phyloP scores from a whole-genome alignment of 2,888 invertebrate genomes.

The Idaea biselata region DNA sequence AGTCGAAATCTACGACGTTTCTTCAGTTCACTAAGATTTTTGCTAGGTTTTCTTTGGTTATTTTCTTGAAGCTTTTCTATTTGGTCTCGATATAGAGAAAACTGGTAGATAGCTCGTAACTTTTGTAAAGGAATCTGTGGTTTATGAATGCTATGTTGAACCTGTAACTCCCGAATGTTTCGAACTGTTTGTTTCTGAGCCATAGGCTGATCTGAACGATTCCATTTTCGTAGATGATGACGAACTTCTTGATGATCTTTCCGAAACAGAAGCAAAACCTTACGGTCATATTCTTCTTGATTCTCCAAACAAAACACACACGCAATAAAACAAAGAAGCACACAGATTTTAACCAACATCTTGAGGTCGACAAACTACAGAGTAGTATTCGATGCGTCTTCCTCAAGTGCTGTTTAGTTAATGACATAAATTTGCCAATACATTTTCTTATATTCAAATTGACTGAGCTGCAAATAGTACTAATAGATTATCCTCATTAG shows the following conservation, averaged over 20 bases:
- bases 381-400: slow-evolving; percentile 2
- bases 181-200: background rate
- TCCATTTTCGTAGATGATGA: background rate
- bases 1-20: background rate
- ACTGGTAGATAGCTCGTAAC: background rate
- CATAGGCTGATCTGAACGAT: background rate
- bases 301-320: background rate
- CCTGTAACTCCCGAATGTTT: background rate
- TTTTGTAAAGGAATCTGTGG: background rate
- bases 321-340: background rate
- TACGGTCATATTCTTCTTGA: background rate
- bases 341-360: background rate
- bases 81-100: background rate
- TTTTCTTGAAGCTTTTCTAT: background rate
- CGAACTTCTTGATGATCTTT: background rate
- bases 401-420: slow-evolving; percentile 3
- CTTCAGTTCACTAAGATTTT: background rate
- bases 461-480: background rate
- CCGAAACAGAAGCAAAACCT: background rate
- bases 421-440: slow-evolving; percentile 7
- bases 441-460: background rate
- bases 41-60: background rate
- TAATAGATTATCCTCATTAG: background rate
- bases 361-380: background rate
- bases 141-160: background rate